phyloP scores from a whole-genome alignment of 23 tunicate genomes.

The Clavelina lepadiformis region DNA sequence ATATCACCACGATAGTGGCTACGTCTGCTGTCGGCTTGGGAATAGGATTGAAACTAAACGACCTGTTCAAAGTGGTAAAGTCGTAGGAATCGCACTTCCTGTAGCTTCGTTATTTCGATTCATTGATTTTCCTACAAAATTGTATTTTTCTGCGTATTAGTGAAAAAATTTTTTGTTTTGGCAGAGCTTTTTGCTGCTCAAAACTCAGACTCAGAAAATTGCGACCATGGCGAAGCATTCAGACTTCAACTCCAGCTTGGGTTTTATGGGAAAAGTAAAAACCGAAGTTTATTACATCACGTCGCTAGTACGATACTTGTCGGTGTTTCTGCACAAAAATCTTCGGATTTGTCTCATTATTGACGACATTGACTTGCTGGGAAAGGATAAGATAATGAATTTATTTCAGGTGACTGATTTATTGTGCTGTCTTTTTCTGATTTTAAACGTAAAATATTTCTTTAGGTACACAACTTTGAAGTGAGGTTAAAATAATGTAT shows the following conservation, averaged over 20 bases:
- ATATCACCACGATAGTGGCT: conserved; percentile 11
- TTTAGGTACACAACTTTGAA: too few relatives aligned
- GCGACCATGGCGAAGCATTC: conserved; percentile 2
- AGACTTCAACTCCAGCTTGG: conserved; percentile 28
- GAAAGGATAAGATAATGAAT: conserved; percentile 27
- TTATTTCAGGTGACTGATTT: conserved; percentile 63
- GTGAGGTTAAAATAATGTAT: too few relatives aligned
- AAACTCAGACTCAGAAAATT: conserved; percentile 33
- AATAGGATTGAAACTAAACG: background rate
- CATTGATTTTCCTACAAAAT: too few relatives aligned
- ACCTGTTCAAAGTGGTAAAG: conserved; percentile 31
- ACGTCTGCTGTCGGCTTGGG: conserved; percentile 35
- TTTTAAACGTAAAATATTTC: too few relatives aligned
- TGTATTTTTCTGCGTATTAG: too few relatives aligned
- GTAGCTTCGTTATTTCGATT: too few relatives aligned
- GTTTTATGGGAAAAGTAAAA: conserved; percentile 44
- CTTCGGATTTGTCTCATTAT: conserved; percentile 37
- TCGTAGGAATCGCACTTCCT: too few relatives aligned
- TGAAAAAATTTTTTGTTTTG: too few relatives aligned
- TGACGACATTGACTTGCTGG: conserved; percentile 43
- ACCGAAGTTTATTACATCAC: conserved; percentile 44
- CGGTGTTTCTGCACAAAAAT: conserved; percentile 24
- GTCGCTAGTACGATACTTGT: conserved; percentile 33
- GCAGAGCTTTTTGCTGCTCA: conserved; percentile 12
- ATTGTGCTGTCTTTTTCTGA: too few relatives aligned